Percentiles rank a stretch among this genome's conserved stretches.
Conservation (phyloP, 1,140 invertebrate species). For the Drosophila equinoxialis region DNA sequence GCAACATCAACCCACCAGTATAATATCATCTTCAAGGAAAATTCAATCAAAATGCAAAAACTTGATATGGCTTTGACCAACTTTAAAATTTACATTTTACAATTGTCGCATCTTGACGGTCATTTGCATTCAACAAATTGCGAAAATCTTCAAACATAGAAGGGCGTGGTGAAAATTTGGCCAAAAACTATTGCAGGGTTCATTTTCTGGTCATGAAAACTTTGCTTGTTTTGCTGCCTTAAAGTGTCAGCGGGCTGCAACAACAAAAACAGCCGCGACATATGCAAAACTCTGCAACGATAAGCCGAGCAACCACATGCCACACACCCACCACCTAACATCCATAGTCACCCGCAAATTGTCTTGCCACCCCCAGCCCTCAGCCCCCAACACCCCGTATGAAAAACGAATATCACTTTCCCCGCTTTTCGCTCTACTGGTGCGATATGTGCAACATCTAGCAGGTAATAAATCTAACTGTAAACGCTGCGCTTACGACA, state of each 20-base stretch:
- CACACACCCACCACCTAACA: conserved; percentile 16
- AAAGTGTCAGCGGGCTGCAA: conserved; percentile 49
- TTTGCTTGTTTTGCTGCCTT: conserved; percentile 49
- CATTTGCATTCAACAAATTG: conserved; percentile 30
- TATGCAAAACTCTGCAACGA: conserved; percentile 73
- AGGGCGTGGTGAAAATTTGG: not conserved
- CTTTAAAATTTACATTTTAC: not conserved
- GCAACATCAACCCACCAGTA: too few relatives aligned
- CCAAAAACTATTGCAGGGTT: conserved; percentile 14
- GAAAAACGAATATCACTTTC: not conserved
- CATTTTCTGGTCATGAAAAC: conserved; percentile 46
- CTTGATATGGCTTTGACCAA: not conserved
- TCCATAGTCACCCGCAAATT: not conserved
- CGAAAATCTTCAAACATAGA: conserved; percentile 16
- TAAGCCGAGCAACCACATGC: conserved; percentile 49
- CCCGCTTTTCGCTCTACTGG: conserved; percentile 15
- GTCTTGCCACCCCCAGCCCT: not conserved
- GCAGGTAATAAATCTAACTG: conserved; percentile 80
- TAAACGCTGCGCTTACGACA: conserved; percentile 78
- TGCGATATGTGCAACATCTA: conserved; percentile 78
- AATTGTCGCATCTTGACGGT: not conserved
- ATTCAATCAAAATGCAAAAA: not conserved
- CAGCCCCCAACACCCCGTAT: too few relatives aligned
- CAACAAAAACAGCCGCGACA: conserved; percentile 64
- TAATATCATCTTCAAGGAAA: too few relatives aligned